phyloP scores from a whole-genome alignment of 2,113 vertebrate genomes.

The Vulpes lagopus region DNA sequence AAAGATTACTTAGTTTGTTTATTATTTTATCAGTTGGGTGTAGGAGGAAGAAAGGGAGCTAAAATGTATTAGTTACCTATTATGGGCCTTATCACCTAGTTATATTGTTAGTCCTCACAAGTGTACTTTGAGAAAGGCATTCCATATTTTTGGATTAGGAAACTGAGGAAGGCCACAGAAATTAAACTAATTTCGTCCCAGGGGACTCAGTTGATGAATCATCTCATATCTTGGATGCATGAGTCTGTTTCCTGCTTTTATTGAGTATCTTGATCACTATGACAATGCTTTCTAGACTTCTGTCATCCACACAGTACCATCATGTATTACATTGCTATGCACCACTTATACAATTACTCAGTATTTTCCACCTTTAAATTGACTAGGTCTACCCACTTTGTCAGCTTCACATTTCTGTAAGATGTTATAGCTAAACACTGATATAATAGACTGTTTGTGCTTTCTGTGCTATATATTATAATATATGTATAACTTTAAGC shows the following conservation, averaged over 20 bases:
- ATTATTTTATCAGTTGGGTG: neutral
- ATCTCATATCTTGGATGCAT: neutral
- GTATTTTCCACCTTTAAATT: neutral
- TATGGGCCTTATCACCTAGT: neutral
- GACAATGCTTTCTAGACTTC: neutral
- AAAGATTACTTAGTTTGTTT: neutral
- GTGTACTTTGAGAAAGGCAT: neutral
- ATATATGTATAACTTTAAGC: neutral
- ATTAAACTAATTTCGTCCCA: neutral
- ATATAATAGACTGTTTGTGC: accelerated
- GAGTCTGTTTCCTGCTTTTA: neutral
- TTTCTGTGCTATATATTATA: neutral
- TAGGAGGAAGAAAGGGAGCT: neutral
- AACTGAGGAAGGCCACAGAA: neutral
- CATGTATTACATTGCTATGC: neutral
- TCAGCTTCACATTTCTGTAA: neutral
- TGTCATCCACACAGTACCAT: neutral
- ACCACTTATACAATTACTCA: neutral
- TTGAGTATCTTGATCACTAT: neutral
- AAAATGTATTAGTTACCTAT: neutral
- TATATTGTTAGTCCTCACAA: neutral
- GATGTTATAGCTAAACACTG: neutral
- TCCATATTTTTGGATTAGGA: neutral
- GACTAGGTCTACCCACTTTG: neutral
- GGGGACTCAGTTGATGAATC: neutral